Percentiles rank a stretch among this genome's conserved stretches.
Evolutionary conservation across 1,140 invertebrate species (phyloP).

Genomic region (Drosophila chauvacae): DNA sequence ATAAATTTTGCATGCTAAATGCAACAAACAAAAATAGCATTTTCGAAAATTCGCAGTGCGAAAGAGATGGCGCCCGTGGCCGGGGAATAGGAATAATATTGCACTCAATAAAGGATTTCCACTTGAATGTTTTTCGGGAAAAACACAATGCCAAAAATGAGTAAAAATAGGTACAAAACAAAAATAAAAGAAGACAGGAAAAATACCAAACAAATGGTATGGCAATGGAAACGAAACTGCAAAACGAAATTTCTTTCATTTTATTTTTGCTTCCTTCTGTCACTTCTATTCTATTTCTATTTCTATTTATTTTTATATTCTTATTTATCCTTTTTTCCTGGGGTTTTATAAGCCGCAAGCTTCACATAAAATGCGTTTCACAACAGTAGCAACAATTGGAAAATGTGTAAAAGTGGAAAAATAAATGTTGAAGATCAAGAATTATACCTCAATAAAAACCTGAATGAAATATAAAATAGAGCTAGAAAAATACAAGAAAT

Average conservation of each 20-base stretch:
- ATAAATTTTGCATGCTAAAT: constrained; percentile 76
- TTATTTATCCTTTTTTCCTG: not conserved
- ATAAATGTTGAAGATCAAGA: not conserved
- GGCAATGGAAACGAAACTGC: constrained; percentile 35
- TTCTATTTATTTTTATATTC: not conserved
- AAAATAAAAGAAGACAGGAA: not conserved
- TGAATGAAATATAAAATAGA: not conserved
- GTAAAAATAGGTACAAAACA: not conserved
- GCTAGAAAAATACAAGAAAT: not conserved
- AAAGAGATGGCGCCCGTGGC: constrained; percentile 4
- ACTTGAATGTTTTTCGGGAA: constrained; percentile 68
- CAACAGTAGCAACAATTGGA: not conserved
- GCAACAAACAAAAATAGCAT: constrained; percentile 61
- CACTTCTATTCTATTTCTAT: constrained; percentile 3
- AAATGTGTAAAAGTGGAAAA: not conserved
- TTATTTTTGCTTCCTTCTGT: constrained; percentile 8
- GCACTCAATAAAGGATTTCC: constrained; percentile 75
- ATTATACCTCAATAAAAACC: not conserved
- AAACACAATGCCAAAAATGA: constrained; percentile 24
- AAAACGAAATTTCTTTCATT: constrained; percentile 6
- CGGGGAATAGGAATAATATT: constrained; percentile 29
- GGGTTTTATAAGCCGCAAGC: constrained; percentile 29
- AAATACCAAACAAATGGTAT: constrained; percentile 49
- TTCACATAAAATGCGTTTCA: constrained; percentile 26
- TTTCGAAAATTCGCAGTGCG: constrained; percentile 1